Base-by-base conservation (phyloP, 1,140 invertebrate species). In the Euborellia annulipes region DNA sequence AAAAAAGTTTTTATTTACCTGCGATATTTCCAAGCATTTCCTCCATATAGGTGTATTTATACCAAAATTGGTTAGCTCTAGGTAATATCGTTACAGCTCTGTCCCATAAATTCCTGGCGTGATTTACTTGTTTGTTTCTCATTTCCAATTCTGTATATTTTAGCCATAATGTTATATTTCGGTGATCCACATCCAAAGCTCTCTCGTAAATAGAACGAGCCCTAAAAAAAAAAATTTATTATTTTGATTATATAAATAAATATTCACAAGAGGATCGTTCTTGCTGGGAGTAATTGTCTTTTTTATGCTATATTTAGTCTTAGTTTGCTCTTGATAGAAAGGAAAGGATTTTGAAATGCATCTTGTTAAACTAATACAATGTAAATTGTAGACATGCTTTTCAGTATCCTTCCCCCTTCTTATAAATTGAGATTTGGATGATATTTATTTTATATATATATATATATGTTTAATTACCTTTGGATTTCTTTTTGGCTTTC, bases 61-160 rank as follows among this genome's bases (percentile, higher is more conserved):
- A 96, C 96, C 96, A 99, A 64, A 98, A 98, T 63, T 98, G 94
- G 62, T 94, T 96, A 1, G 91, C 91, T 52, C 93, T 72, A 1
- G 95, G 95, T 53, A 99, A 69, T 54, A 99, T 90, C 0, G 89
- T 93, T 2, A 98, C 84, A n/a, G 93, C 95, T 54, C 94, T 69
- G 65, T 99, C 95, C 87, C 91, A 98, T 27, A 99, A 74, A 68
- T 99, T 99, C 51, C 37, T 71, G 0, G 95, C 92, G 77, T 98
- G 94, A 64, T 98, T 98, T 2, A 98, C 81, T 67, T 90, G 85
- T 23, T 84, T 73, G 63, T 83, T 84, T 55, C 87, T 73, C 94
- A 99, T 98, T 70, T 99, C 96, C 91, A 98, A 92, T 72, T 99
- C 94, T 21, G 93, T 85, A 65, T 99, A 99, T 63, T 98, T 96